Base-by-base conservation (phyloP, 2,797 vertebrate genomes). In the Psittacula derbiana region DNA sequence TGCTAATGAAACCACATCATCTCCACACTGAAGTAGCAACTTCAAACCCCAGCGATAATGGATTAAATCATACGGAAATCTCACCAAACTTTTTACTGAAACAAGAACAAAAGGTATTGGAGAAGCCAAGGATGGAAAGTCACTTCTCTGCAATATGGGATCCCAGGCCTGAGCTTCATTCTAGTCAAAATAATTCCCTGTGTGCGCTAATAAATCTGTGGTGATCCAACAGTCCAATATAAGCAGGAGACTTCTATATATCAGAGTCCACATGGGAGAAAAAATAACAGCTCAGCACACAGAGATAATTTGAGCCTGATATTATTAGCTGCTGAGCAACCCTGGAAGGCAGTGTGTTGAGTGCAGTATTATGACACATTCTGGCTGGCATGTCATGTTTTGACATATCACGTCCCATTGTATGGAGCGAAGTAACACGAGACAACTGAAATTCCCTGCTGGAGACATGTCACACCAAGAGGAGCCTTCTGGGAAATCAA, bases 401-500 rank as follows among this genome's bases (percentile, higher is more conserved):
- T 94, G 91, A 96, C 92, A 70, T 40, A 91, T 92, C 91, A 80
- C 10, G 2, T 96, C 92, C 88, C 88, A 88, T 88, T 81, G 80
- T 49, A 83, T 25, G 85, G 62, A 83, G 83, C 47, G 27, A 81
- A 87, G 93, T 16, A 62, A 88, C 75, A 60, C 0, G 4, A 94
- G 78, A 84, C 60, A 87, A 30, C 64, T 69, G 76, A 64, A 88
- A 74, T 62, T 71, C 69, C 78, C 62, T 1, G 14, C 84, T 36
- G 72, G 41, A 90, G 89, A 82, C 36, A 6, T 33, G 84, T 90
- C 93, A 87, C 81, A 69, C 75, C 55, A 23, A 16, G 58, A 92
- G 65, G 33, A 36, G 46, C 79, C 95, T 88, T 96, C 73, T 58
- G 96, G 96, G 96, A 96, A 97, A 96, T 96, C 87, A 96, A 92